Conservation (phyloP, 2,797 vertebrate species). For the Oophaga sylvatica region DNA sequence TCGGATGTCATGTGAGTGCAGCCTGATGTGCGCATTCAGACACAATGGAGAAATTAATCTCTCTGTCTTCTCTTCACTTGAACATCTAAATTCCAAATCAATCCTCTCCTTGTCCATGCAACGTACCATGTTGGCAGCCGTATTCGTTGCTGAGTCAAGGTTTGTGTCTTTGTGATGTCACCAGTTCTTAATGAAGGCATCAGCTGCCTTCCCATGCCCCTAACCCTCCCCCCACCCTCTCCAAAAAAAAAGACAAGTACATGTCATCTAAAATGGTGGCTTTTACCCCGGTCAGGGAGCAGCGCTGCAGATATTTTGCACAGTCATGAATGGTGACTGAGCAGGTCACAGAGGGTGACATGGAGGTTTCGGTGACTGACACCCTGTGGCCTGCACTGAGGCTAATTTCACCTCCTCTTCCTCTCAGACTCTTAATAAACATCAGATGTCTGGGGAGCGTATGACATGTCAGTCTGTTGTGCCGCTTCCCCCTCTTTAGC, state of each 20-base stretch:
- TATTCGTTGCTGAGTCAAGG: background rate
- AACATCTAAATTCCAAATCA: too few species aligned
- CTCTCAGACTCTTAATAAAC: constrained; percentile 32
- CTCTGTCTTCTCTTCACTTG: too few species aligned
- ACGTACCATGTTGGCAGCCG: background rate
- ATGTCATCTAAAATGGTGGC: background rate
- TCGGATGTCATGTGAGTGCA: too few species aligned
- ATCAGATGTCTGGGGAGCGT: constrained; percentile 13
- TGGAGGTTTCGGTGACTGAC: background rate
- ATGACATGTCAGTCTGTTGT: background rate
- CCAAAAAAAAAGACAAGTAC: background rate
- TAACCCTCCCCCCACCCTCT: background rate
- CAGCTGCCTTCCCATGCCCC: background rate
- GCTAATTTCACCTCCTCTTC: constrained; percentile 30
- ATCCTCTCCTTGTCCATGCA: background rate
- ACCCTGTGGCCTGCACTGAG: background rate
- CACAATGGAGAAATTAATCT: too few species aligned
- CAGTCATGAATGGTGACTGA: constrained; percentile 9
- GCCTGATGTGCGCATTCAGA: too few species aligned
- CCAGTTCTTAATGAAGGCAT: background rate
- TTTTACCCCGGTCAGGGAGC: background rate
- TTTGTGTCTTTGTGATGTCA: background rate
- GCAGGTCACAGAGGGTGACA: background rate
- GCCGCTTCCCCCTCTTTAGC: background rate
- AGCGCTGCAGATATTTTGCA: background rate